Percentiles rank a stretch among this genome's conserved stretches.
phyloP scores from a whole-genome alignment of 2,113 vertebrate species.

The Poeciliopsis occidentalis region DNA sequence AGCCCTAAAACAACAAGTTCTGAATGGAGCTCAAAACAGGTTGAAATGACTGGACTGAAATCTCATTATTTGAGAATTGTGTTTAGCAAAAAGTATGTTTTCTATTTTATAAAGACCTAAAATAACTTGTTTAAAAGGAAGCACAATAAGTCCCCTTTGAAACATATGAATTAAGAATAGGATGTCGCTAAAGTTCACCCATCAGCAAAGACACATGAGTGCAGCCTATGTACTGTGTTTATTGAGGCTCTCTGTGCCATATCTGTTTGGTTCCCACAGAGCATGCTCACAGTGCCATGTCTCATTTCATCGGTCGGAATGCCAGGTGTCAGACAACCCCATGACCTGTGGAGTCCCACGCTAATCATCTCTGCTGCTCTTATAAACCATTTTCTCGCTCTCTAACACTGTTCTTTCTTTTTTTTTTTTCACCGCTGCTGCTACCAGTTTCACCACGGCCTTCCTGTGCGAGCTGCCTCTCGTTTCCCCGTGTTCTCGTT shows the following conservation, averaged over 20 bases:
- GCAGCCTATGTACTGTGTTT: not conserved
- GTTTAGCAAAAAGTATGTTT: too few relatives aligned
- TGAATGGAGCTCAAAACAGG: too few relatives aligned
- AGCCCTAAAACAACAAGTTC: too few relatives aligned
- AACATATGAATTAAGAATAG: not conserved
- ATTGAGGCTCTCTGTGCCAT: not conserved
- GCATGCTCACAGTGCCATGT: slow-evolving; percentile 21
- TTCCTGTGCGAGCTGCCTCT: slow-evolving; percentile 29
- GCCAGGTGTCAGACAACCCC: slow-evolving; percentile 10
- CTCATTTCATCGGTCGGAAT: slow-evolving; percentile 37
- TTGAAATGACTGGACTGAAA: too few relatives aligned
- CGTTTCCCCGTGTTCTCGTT: slow-evolving; percentile 17
- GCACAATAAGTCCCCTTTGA: not conserved
- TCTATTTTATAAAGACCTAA: too few relatives aligned
- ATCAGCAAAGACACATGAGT: not conserved
- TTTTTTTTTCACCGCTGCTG: not conserved
- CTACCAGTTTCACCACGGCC: slow-evolving; percentile 15
- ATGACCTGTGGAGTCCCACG: slow-evolving; percentile 37
- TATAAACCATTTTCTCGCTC: slow-evolving; percentile 38
- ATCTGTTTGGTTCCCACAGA: slow-evolving; percentile 7
- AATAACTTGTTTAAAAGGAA: too few relatives aligned
- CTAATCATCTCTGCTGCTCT: slow-evolving; percentile 32
- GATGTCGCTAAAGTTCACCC: not conserved
- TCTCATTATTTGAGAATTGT: too few relatives aligned
- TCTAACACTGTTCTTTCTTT: not conserved